A percentile compares a stretch with the other conserved stretches of the same genome.
phyloP scores from a whole-genome alignment of 2,888 invertebrate genomes.

The Pammene aurita region DNA sequence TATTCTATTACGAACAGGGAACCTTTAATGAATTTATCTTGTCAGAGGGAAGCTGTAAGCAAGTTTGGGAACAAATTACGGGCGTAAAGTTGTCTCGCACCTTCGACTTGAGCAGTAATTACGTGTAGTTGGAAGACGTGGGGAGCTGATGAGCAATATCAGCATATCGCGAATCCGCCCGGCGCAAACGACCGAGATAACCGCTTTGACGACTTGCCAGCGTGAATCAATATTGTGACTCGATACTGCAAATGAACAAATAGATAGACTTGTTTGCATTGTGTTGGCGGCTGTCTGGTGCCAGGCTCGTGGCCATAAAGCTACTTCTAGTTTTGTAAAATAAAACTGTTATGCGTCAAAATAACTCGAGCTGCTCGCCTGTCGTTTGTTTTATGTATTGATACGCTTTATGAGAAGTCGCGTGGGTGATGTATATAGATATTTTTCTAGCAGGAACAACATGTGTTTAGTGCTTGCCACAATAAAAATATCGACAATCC shows the following conservation, averaged over 20 bases:
- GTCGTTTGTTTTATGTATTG: constrained; percentile 67
- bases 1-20: constrained; percentile 55
- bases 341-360: constrained; percentile 64
- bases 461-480: too few species aligned
- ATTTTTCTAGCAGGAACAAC: too few species aligned
- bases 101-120: constrained; percentile 72
- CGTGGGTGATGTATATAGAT: too few species aligned
- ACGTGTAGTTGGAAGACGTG: constrained; percentile 60
- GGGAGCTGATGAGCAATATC: constrained; percentile 57
- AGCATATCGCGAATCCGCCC: constrained; percentile 69
- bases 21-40: constrained; percentile 79
- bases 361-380: constrained; percentile 63
- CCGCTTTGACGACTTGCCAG: constrained; percentile 74
- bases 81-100: constrained; percentile 72
- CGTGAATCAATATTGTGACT: constrained; percentile 63
- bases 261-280: constrained; percentile 46
- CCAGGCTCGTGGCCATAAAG: constrained; percentile 59
- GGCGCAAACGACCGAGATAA: constrained; percentile 75
- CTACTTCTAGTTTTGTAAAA: constrained; percentile 65
- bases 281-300: constrained; percentile 47
- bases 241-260: constrained; percentile 55
- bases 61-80: constrained; percentile 80
- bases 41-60: constrained; percentile 75
- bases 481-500: too few species aligned
- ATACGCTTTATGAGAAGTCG: constrained; percentile 62